These are phyloP conservation scores for Lepus timidus DNA, from an alignment of 2,113 vertebrate species.

Conservation along the genomic window DNA sequence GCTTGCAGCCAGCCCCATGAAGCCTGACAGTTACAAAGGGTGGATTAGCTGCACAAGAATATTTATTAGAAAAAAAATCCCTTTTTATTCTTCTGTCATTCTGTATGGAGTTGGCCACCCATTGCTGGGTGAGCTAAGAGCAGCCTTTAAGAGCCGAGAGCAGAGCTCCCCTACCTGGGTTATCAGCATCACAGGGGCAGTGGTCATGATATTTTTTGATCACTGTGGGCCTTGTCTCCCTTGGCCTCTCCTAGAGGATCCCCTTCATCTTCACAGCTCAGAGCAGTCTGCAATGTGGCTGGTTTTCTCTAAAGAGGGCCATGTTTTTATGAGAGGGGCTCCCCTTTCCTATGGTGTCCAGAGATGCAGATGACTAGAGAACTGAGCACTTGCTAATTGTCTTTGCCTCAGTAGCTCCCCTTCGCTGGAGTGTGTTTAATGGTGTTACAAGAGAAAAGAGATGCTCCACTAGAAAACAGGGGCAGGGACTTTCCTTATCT, in stretches of 20 bases:
- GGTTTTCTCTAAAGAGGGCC: background rate
- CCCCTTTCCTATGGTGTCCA: background rate
- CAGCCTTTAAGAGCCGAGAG: background rate
- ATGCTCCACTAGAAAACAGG: background rate
- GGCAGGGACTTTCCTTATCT: background rate
- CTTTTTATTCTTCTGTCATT: slow-evolving; percentile 61
- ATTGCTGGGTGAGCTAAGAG: background rate
- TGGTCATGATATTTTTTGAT: background rate
- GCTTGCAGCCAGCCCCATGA: slow-evolving; percentile 67
- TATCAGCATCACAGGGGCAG: accelerated
- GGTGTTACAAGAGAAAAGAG: slow-evolving; percentile 7
- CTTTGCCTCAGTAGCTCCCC: background rate
- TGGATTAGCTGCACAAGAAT: slow-evolving; percentile 77
- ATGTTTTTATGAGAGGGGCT: background rate
- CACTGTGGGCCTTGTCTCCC: accelerated
- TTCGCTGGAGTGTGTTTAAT: background rate
- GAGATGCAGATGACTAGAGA: background rate
- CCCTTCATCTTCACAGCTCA: background rate
- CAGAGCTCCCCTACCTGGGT: background rate
- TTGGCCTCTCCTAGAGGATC: background rate
- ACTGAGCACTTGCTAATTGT: background rate
- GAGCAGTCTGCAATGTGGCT: background rate
- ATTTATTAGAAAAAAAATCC: slow-evolving; percentile 77
- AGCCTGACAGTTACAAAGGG: slow-evolving; percentile 82
- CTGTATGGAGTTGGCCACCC: slow-evolving; percentile 52